These are phyloP conservation scores for Ornithorhynchus anatinus DNA, from an alignment of 2,113 vertebrate genomes.

Conservation along the genomic window DNA sequence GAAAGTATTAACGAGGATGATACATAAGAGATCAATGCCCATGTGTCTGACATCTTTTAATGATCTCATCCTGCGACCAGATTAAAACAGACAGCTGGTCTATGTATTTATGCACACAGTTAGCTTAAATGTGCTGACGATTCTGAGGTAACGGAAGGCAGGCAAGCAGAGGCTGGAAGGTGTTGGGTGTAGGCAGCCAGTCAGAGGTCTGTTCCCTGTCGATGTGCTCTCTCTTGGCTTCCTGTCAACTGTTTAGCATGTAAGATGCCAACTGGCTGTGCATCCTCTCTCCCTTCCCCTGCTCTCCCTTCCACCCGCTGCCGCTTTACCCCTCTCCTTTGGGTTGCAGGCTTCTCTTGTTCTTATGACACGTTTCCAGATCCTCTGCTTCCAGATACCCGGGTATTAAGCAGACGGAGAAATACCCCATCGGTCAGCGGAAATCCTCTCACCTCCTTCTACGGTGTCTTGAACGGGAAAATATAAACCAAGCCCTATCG, in stretches of 20 bases:
- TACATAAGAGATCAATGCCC: slow-evolving; percentile 63
- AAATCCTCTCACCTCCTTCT: too few species aligned
- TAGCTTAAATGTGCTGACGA: slow-evolving; percentile 41
- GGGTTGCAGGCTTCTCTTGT: neutral
- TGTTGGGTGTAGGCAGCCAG: neutral
- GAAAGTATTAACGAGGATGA: slow-evolving; percentile 69
- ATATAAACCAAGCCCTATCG: too few species aligned
- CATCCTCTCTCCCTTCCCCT: neutral
- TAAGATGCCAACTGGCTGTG: neutral
- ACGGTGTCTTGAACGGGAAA: too few species aligned
- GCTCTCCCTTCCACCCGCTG: neutral
- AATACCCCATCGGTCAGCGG: too few species aligned
- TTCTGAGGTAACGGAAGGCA: slow-evolving; percentile 5
- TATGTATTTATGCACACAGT: slow-evolving; percentile 46
- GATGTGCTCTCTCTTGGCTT: rapidly evolving
- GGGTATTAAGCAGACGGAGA: too few species aligned
- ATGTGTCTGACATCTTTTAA: slow-evolving; percentile 70
- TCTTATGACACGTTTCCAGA: neutral
- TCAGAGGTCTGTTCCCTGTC: neutral
- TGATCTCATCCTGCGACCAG: slow-evolving; percentile 62
- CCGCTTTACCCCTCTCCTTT: too few species aligned
- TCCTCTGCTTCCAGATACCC: too few species aligned
- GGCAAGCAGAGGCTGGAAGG: neutral
- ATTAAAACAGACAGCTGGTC: slow-evolving; percentile 65
- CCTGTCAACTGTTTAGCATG: neutral